A percentile compares a stretch with the other conserved stretches of the same genome.
phyloP scores from a whole-genome alignment of 1,140 invertebrate species.

The Calliopsis andreniformis region DNA sequence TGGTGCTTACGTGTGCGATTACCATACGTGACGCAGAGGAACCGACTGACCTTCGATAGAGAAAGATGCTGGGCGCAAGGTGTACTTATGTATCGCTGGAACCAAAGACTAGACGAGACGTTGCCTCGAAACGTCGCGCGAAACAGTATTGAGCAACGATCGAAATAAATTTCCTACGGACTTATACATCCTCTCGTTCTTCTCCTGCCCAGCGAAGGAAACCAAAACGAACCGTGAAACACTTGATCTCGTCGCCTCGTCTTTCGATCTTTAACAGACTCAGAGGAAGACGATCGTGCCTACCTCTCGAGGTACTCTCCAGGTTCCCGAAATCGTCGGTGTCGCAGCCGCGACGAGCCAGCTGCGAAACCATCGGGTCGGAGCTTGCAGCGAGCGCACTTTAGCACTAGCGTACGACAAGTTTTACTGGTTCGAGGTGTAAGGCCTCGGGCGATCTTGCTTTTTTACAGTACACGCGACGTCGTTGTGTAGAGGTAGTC shows the following conservation, averaged over 20 bases:
- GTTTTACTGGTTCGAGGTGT: slow-evolving; percentile 80
- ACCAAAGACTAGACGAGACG: slow-evolving; percentile 29
- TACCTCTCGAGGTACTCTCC: neutral
- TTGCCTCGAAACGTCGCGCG: neutral
- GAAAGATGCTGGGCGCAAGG: slow-evolving; percentile 21
- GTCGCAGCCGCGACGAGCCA: neutral
- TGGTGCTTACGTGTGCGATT: slow-evolving; percentile 5
- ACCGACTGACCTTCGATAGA: slow-evolving; percentile 24
- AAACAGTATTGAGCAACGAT: neutral
- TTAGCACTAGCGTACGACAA: slow-evolving; percentile 75
- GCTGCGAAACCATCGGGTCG: slow-evolving; percentile 1
- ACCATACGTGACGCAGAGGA: slow-evolving; percentile 2
- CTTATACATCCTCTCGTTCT: slow-evolving; percentile 1
- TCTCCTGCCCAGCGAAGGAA: no score
- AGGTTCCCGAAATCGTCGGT: neutral
- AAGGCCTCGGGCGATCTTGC: slow-evolving; percentile 77
- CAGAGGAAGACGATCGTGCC: no score
- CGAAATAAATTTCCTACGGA: slow-evolving; percentile 28
- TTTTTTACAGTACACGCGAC: slow-evolving; percentile 75
- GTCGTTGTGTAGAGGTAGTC: slow-evolving; percentile 70
- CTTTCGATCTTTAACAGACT: no score
- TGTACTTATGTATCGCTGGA: slow-evolving; percentile 1
- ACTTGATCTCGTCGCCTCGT: no score
- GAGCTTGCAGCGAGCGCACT: slow-evolving; percentile 62
- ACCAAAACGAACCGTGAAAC: no score